Base-by-base conservation (phyloP, 2,888 invertebrate species). In the Stenchaetothrips biformis region DNA sequence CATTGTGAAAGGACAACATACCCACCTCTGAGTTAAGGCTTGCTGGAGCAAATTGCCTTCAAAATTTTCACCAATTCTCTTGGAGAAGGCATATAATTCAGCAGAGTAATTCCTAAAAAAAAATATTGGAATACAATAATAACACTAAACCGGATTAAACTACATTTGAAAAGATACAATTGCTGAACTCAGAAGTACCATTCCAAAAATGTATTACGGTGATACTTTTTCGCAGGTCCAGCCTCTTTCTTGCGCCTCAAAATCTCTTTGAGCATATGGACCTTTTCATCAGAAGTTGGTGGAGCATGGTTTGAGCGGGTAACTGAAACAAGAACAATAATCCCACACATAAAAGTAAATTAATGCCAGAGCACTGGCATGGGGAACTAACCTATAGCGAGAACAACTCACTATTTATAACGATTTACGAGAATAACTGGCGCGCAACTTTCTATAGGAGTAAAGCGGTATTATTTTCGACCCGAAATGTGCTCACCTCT, bases 31-130 rank as follows among this genome's bases (percentile, higher is more conserved):
- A 74, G 92, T 93, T 81, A 98, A 92, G 0, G 97, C 96, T 84
- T 90, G 90, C 80, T 92, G 89, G 48, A 98, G 87, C 21, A 93
- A 86, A 27, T 90, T 88, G 0, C 89, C 87, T 81, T 95, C 89
- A 85, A 98, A 95, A 7, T 94, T 90, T 88, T 98, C 98, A 47
- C 92, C 91, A 21, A 98, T 88, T 48, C 98, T 89, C 85, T 93
- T 92, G 13, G 93, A 93, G 88, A 98, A 98, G 0, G 97, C 95
- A 88, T 89, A 97, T 3, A 98, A 82, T 88, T 87, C 86, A 13
- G 85, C 84, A 82, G 87, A 85, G 79, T 84, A 84, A 82, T 86
- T 85, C 83, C 87, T 88, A 80, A 79, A 82, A 83, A 87, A 80
- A 79, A 27, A n/a, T 6, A 80, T 47, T 53, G 25, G 25, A 27